A percentile compares a stretch with the other conserved stretches of the same genome.
Conservation (phyloP, 2,888 invertebrate genomes). For the Agrochola lychnidis region DNA sequence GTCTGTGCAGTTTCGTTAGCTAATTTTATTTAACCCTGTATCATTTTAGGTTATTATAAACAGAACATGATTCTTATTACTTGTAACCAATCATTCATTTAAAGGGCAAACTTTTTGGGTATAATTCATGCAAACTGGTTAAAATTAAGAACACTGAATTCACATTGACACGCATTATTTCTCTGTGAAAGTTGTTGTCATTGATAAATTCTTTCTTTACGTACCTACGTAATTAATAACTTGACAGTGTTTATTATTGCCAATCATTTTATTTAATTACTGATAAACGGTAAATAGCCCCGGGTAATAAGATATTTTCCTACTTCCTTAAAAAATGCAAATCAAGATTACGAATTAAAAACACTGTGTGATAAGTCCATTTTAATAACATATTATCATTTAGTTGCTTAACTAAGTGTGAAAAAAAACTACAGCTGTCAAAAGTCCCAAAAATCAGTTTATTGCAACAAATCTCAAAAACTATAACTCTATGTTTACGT, state of each 20-base stretch:
- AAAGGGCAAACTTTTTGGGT: neutral
- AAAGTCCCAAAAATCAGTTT: neutral
- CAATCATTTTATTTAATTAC: neutral
- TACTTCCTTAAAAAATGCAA: neutral
- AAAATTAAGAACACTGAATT: constrained; percentile 3
- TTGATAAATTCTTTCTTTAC: neutral
- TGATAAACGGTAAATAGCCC: neutral
- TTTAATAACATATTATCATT: neutral
- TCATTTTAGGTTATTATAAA: neutral
- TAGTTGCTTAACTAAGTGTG: too few relatives aligned
- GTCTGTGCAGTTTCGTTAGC: neutral
- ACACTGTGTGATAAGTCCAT: neutral
- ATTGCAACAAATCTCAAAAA: neutral
- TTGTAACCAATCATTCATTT: neutral
- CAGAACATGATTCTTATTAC: neutral
- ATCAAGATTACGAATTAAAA: neutral
- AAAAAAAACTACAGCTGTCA: neutral
- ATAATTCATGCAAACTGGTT: constrained; percentile 11
- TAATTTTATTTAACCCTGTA: neutral
- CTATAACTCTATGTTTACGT: neutral
- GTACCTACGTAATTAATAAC: neutral
- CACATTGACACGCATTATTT: constrained; percentile 38
- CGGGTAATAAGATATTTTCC: neutral
- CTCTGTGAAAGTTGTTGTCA: constrained; percentile 25
- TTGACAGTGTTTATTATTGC: neutral